Evolutionary conservation across 2,797 vertebrate species (phyloP), one percentile per base, ranked within the genome.

Genomic region (Falco rusticolus): DNA sequence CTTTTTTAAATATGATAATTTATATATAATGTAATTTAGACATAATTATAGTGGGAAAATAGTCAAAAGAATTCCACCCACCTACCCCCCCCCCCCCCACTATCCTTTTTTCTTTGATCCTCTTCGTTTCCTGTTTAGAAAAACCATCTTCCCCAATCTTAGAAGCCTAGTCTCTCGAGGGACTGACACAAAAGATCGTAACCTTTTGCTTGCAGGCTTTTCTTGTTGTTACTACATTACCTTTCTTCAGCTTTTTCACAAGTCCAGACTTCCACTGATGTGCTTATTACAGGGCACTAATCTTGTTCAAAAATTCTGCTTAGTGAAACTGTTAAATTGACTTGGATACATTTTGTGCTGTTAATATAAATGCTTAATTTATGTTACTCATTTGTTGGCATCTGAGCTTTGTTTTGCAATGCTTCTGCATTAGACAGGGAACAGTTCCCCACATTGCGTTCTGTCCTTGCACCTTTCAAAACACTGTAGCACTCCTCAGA

Each of bases 371-470:
- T 24, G 15, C 6, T 37, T 54, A 16, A 39, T 43, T 84, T 34
- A 6, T 21, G 22, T 64, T 56, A 7, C 28, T 13, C 2, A 0
- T 11, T 65, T 54, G 11, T 57, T 83, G 22, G 15, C 25, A 65
- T 60, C 29, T 66, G 56, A 84, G 24, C 33, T 83, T 66, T 34
- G 12, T 57, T 75, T 71, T 3, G 1, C 29, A 47, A 59, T 12
- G 11, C 10, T 63, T 60, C 39, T 63, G 7, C 19, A 19, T 34
- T 59, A 37, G 1, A 74, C 24, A 61, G 25, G 16, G 39, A 47
- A 13, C 28, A 63, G 47, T 37, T 74, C 10, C 17, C 51, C 8
- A 1, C 5, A 1, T n/a, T 41, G 16, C 1, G 0, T 74, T 81
- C 25, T 70, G 68, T 57, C 59, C 43, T 80, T n/a, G 13, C 1